These are phyloP conservation scores for Cephus nigrinus DNA, from an alignment of 2,888 invertebrate genomes.

Conservation along the genomic window DNA sequence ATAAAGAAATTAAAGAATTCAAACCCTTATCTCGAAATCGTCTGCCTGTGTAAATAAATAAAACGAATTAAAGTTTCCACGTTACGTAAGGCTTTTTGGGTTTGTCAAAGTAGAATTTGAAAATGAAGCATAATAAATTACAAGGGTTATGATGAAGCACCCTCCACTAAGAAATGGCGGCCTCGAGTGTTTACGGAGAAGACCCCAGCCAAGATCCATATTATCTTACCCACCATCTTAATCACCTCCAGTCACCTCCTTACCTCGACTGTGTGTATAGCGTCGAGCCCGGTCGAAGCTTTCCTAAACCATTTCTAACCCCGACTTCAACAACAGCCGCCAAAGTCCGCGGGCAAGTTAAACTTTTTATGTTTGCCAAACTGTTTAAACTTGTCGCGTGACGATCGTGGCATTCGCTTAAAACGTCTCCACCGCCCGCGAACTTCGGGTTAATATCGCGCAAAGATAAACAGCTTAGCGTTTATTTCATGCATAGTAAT, in stretches of 20 bases:
- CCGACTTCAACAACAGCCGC: not conserved
- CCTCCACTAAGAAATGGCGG: not conserved
- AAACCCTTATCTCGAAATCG: not conserved
- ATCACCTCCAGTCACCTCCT: conserved; percentile 17
- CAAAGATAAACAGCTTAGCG: conserved; percentile 17
- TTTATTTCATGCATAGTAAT: conserved; percentile 20
- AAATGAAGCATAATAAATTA: not conserved
- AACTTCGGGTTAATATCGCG: conserved; percentile 4
- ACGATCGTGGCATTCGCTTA: not conserved
- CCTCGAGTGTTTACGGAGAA: conserved; percentile 13
- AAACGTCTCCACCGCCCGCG: not conserved
- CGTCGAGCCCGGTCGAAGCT: conserved; percentile 3
- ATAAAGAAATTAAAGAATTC: not conserved
- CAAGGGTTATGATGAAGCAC: not conserved
- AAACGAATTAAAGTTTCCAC: not conserved
- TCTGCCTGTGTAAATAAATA: not conserved
- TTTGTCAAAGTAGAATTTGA: not conserved
- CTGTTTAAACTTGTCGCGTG: conserved; percentile 20
- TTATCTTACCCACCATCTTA: conserved; percentile 22
- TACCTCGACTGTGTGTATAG: not conserved
- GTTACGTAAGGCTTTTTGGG: not conserved
- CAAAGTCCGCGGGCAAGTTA: conserved; percentile 9
- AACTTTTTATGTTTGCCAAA: conserved; percentile 18
- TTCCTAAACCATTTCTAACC: conserved; percentile 7
- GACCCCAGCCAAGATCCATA: conserved; percentile 16